These are phyloP conservation scores for Chelonus insularis DNA, from an alignment of 1,140 invertebrate species.

Conservation along the genomic window DNA sequence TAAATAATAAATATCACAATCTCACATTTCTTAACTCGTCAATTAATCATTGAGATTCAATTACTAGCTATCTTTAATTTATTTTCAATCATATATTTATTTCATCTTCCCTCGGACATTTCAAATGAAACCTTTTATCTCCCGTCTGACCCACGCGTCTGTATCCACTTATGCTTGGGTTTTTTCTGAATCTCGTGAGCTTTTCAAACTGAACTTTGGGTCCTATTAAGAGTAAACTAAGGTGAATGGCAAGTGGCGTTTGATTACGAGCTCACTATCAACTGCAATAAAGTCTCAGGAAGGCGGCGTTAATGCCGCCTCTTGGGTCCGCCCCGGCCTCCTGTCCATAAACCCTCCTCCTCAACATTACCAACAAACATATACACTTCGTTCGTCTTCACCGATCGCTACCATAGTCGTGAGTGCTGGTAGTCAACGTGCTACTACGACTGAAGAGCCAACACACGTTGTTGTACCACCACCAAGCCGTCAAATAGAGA, in stretches of 20 bases:
- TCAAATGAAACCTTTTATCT: too few relatives aligned
- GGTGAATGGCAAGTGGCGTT: conserved; percentile 40
- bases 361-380: background rate
- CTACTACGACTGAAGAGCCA: conserved; percentile 4
- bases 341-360: conserved; percentile 39
- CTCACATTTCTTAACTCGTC: background rate
- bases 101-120: too few relatives aligned
- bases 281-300: conserved; percentile 44
- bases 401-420: conserved; percentile 13
- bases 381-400: background rate
- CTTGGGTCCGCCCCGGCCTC: conserved; percentile 50
- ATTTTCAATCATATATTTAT: too few relatives aligned
- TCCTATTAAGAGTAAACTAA: background rate
- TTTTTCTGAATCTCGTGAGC: too few relatives aligned
- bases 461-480: background rate
- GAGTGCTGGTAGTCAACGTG: background rate
- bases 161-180: too few relatives aligned
- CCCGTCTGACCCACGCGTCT: too few relatives aligned
- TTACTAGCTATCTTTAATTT: too few relatives aligned
- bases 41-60: background rate
- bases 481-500: background rate
- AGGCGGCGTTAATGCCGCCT: conserved; percentile 54
- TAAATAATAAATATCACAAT: background rate
- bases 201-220: too few relatives aligned
- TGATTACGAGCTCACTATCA: conserved; percentile 46